These are phyloP conservation scores for Pectinophora gossypiella DNA, from an alignment of 1,140 invertebrate genomes.

Conservation along the genomic window DNA sequence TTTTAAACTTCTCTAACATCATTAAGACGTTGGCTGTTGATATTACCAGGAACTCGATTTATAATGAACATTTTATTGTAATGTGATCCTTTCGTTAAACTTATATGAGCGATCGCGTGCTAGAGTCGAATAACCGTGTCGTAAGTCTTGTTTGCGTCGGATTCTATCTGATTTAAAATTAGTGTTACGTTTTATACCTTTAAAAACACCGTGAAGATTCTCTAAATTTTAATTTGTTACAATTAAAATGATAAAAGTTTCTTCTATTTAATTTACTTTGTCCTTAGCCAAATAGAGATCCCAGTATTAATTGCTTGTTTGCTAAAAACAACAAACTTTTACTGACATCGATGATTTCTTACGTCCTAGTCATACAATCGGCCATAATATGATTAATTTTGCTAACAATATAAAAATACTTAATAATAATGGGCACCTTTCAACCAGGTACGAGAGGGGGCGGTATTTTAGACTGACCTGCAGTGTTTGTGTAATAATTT, in stretches of 20 bases:
- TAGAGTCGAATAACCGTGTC: constrained; percentile 23
- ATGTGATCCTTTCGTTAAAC: constrained; percentile 13
- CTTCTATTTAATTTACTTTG: constrained; percentile 1
- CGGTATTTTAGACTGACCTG: too few relatives aligned
- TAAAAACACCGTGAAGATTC: background rate
- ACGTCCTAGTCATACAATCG: too few relatives aligned
- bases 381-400: too few relatives aligned
- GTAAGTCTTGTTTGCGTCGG: constrained; percentile 23
- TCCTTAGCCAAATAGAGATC: too few relatives aligned
- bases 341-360: too few relatives aligned
- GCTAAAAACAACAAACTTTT: too few relatives aligned
- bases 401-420: too few relatives aligned
- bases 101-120: constrained; percentile 20
- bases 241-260: background rate
- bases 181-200: constrained; percentile 18
- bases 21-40: constrained; percentile 4
- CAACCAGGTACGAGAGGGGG: too few relatives aligned
- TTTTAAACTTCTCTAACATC: background rate
- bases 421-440: too few relatives aligned
- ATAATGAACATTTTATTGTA: constrained; percentile 8
- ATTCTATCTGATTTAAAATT: constrained; percentile 27
- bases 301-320: too few relatives aligned
- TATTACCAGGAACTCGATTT: background rate
- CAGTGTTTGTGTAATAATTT: too few relatives aligned
- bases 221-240: background rate